Evolutionary conservation across 2,113 vertebrate genomes (phyloP).

Genomic region (Aplodontia rufa): DNA sequence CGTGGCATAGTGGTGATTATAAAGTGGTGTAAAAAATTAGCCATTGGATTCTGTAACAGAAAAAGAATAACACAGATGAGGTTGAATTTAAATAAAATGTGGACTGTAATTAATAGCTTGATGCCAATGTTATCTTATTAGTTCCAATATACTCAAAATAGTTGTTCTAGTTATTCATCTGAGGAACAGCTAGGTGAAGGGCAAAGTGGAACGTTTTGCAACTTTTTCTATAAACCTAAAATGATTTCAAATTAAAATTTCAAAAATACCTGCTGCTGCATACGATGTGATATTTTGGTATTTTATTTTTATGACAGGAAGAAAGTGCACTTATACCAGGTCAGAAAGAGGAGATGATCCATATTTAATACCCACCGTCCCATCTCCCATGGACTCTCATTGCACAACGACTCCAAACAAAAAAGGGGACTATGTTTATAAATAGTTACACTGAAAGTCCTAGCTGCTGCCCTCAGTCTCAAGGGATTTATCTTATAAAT

Average conservation of each 20-base stretch:
- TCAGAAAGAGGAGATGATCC: neutral
- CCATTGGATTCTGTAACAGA: neutral
- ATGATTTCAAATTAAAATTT: neutral
- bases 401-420: neutral
- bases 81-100: neutral
- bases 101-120: neutral
- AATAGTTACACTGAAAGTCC: conserved; percentile 28
- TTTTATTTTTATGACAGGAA: neutral
- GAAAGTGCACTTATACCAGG: neutral
- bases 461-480: neutral
- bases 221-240: neutral
- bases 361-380: conserved; percentile 1
- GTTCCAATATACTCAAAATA: neutral
- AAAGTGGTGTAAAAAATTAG: neutral
- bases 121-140: neutral
- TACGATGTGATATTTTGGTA: neutral
- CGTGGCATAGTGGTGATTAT: neutral
- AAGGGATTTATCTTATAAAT: conserved; percentile 54
- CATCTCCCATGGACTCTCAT: neutral
- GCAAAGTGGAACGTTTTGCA: neutral
- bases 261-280: neutral
- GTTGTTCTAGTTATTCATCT: neutral
- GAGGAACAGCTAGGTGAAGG: neutral
- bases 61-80: neutral
- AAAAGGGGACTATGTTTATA: conserved; percentile 31